A percentile compares a stretch with the other conserved stretches of the same genome.
phyloP scores from a whole-genome alignment of 2,113 vertebrate species.

The Microcebus tavaratra region DNA sequence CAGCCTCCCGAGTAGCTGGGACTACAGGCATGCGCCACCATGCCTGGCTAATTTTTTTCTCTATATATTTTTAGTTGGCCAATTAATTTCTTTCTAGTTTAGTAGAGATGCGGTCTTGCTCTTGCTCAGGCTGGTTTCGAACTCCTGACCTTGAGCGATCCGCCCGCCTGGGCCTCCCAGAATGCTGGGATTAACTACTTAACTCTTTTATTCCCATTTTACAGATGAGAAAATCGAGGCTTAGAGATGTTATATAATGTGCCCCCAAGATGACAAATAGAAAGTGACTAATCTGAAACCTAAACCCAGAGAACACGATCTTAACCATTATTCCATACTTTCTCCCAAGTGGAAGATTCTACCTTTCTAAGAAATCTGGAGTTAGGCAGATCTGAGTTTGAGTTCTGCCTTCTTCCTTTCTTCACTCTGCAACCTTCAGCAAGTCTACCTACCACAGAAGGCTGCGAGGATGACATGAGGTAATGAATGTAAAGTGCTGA shows the following conservation, averaged over 20 bases:
- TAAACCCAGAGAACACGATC: background rate
- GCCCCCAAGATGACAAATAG: background rate
- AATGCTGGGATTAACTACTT: background rate
- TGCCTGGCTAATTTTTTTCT: no score
- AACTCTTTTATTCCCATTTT: background rate
- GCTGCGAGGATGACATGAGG: background rate
- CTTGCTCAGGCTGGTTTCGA: no score
- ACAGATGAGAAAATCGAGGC: background rate
- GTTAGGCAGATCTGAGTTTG: background rate
- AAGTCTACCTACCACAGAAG: background rate
- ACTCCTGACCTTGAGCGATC: no score
- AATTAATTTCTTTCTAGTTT: no score
- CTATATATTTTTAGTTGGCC: no score
- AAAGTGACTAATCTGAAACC: background rate
- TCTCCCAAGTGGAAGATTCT: background rate
- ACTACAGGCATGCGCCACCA: no score
- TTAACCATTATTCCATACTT: background rate
- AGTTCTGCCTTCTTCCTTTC: background rate
- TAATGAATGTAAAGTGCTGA: background rate
- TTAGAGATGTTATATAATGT: background rate
- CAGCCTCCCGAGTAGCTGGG: no score
- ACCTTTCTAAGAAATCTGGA: background rate
- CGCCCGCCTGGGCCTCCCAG: no score
- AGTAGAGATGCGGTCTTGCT: no score
- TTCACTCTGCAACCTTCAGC: background rate